Evolutionary conservation across 2,797 vertebrate genomes (phyloP).

Genomic region (Ibycter americanus): DNA sequence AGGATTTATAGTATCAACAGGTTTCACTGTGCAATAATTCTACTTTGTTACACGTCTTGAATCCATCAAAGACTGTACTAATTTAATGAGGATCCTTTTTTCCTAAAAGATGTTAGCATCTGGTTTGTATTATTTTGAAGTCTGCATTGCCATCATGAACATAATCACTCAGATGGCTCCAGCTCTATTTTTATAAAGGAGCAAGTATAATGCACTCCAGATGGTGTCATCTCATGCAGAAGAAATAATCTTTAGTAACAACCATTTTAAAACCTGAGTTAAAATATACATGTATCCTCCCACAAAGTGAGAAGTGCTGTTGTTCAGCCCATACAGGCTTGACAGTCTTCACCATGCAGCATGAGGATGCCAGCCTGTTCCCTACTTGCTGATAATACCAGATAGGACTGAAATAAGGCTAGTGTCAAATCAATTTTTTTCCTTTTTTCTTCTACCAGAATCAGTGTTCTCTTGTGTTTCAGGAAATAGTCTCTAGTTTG

Average conservation of each 20-base stretch:
- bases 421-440: background rate
- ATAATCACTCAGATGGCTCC: slow-evolving; percentile 64
- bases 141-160: slow-evolving; percentile 53
- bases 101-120: slow-evolving; percentile 59
- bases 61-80: slow-evolving; percentile 7
- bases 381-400: background rate
- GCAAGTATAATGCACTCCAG: slow-evolving; percentile 68
- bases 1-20: background rate
- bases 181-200: slow-evolving; percentile 64
- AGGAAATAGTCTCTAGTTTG: background rate
- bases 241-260: slow-evolving; percentile 49
- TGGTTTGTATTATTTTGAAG: slow-evolving; percentile 70
- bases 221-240: slow-evolving; percentile 61
- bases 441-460: background rate
- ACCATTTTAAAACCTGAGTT: slow-evolving; percentile 50
- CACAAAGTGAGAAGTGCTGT: background rate
- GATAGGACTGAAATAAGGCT: background rate
- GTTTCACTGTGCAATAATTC: background rate
- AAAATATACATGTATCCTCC: background rate
- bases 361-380: background rate
- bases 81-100: slow-evolving; percentile 49
- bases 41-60: slow-evolving; percentile 14
- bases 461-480: background rate
- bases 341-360: background rate
- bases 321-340: background rate